These are phyloP conservation scores for Lasioglossum pauxillum DNA, from an alignment of 2,888 invertebrate genomes.

Conservation along the genomic window DNA sequence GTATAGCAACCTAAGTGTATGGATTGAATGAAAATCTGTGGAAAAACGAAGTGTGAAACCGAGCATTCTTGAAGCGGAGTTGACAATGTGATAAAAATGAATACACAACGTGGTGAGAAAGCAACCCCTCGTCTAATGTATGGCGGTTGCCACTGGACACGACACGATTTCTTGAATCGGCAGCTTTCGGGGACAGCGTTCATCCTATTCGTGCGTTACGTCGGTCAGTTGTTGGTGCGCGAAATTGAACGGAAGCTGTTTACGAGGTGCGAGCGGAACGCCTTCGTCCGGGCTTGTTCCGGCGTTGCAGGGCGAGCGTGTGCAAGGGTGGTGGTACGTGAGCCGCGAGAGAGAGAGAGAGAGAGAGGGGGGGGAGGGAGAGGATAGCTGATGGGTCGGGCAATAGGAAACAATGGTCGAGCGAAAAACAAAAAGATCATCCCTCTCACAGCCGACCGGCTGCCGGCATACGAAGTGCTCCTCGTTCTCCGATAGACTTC, in stretches of 20 bases:
- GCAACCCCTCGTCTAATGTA: constrained; percentile 29
- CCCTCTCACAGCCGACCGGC: constrained; percentile 48
- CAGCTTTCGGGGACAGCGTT: constrained; percentile 60
- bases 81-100: too few relatives aligned
- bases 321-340: constrained; percentile 9
- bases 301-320: constrained; percentile 43
- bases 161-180: constrained; percentile 71
- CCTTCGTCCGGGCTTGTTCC: constrained; percentile 57
- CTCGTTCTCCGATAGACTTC: constrained; percentile 82
- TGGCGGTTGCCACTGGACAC: constrained; percentile 22
- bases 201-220: constrained; percentile 66
- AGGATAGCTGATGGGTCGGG: constrained; percentile 70
- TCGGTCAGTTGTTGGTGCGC: constrained; percentile 64
- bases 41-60: too few relatives aligned
- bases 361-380: constrained; percentile 42
- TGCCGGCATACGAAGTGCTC: constrained; percentile 60
- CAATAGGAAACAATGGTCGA: constrained; percentile 82
- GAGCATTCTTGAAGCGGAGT: too few relatives aligned
- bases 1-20: too few relatives aligned
- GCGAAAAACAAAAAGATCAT: constrained; percentile 83
- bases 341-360: not conserved
- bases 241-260: constrained; percentile 80
- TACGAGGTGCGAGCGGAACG: constrained; percentile 69
- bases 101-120: constrained; percentile 25
- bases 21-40: too few relatives aligned